phyloP scores from a whole-genome alignment of 35 echinoderm and acorn worm species.

The Nesometra sesokonis region DNA sequence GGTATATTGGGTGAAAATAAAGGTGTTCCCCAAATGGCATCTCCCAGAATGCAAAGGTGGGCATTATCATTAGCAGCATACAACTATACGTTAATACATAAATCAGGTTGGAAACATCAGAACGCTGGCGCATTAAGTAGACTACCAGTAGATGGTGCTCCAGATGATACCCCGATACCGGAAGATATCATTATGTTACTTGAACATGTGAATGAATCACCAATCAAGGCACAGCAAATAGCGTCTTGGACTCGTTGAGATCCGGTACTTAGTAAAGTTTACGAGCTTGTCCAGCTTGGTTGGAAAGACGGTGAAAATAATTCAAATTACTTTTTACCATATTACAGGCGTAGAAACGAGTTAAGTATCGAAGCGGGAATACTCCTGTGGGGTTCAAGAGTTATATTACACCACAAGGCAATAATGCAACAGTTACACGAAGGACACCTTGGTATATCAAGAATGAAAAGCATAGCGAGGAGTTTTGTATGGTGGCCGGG shows the following conservation, averaged over 20 bases:
- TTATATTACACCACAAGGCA: conserved; percentile 25
- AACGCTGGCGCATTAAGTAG: conserved; percentile 4
- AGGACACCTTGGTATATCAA: conserved; percentile 31
- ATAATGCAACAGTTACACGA: conserved; percentile 38
- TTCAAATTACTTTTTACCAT: conserved; percentile 6
- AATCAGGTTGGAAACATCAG: background rate
- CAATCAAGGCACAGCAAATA: conserved; percentile 25
- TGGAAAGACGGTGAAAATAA: background rate
- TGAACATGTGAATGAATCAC: background rate
- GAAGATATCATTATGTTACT: background rate
- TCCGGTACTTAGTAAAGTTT: conserved; percentile 20
- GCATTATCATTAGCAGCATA: background rate
- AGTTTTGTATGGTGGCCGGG: conserved; percentile 48
- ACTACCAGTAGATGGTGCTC: background rate
- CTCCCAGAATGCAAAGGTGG: background rate
- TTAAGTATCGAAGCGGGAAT: conserved; percentile 21
- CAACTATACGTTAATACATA: background rate
- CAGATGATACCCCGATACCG: background rate
- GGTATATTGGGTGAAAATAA: too few species aligned
- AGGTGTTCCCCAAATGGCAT: too few species aligned
- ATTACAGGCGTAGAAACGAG: conserved; percentile 16
- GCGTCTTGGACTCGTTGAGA: conserved; percentile 9
- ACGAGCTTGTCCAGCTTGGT: too few species aligned
- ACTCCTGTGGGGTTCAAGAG: conserved; percentile 50
- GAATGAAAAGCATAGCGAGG: conserved; percentile 30